These are phyloP conservation scores for Lacerta agilis DNA, from an alignment of 2,797 vertebrate genomes.

Conservation along the genomic window DNA sequence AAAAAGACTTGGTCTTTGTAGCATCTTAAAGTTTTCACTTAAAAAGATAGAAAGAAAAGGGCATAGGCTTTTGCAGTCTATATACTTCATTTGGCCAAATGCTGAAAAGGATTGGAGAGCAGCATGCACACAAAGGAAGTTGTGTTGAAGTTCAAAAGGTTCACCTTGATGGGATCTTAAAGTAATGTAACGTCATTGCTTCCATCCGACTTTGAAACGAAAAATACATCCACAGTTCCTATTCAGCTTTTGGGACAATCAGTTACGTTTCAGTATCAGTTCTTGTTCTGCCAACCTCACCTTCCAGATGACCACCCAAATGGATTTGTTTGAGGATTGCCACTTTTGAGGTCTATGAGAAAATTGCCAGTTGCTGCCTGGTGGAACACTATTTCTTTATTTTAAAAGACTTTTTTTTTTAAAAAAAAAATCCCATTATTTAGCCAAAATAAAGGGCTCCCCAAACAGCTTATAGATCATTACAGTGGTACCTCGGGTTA, in stretches of 20 bases:
- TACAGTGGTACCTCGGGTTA: too few species aligned
- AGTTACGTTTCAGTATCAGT: not conserved
- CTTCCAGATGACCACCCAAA: not conserved
- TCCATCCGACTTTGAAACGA: not conserved
- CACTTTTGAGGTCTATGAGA: not conserved
- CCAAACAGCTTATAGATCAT: too few species aligned
- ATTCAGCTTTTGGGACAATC: not conserved
- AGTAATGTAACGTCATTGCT: not conserved
- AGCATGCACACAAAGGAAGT: not conserved
- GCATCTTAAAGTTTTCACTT: not conserved
- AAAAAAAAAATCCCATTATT: too few species aligned
- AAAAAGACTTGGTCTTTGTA: not conserved
- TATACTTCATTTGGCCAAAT: not conserved
- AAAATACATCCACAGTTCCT: not conserved
- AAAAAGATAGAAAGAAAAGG: not conserved
- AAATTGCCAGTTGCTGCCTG: not conserved
- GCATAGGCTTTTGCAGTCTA: not conserved
- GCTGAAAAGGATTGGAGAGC: not conserved
- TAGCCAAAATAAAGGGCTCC: too few species aligned
- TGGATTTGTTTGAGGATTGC: not conserved
- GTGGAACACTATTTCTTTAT: not conserved
- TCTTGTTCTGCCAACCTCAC: not conserved
- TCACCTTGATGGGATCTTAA: not conserved
- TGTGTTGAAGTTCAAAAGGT: not conserved
- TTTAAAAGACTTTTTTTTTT: too few species aligned